Evolutionary conservation across 2,888 invertebrate species (phyloP).

Genomic region (Oscheius myriophilus): DNA sequence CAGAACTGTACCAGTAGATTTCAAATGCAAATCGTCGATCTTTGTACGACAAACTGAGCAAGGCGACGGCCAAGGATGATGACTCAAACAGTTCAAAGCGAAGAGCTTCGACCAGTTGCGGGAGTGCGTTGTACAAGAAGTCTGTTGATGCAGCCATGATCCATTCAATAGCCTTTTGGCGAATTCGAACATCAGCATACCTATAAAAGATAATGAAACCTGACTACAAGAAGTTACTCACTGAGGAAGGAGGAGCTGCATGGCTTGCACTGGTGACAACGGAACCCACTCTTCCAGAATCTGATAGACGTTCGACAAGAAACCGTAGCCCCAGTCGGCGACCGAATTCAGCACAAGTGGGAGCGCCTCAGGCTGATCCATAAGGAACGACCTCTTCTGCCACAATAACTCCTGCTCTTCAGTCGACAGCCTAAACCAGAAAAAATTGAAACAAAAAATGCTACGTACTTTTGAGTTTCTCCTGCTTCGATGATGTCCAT

Average conservation of each 20-base stretch:
- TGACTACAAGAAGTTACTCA: constrained; percentile 72
- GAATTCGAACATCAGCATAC: constrained; percentile 89
- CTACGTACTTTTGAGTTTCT: constrained; percentile 39
- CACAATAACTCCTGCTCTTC: constrained; percentile 70
- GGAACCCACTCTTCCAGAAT: constrained; percentile 84
- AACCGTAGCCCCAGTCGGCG: constrained; percentile 47
- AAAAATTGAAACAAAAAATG: too few relatives aligned
- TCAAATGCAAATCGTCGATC: constrained; percentile 92
- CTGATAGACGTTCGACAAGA: constrained; percentile 77
- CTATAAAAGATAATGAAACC: constrained; percentile 73
- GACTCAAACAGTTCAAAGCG: constrained; percentile 87
- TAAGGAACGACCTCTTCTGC: constrained; percentile 72
- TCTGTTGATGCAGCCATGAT: constrained; percentile 77
- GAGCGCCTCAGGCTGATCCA: constrained; percentile 68
- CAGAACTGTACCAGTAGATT: constrained; percentile 83
- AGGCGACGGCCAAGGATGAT: constrained; percentile 84
- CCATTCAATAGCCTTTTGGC: constrained; percentile 85
- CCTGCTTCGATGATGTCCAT: constrained; percentile 70
- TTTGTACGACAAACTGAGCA: constrained; percentile 84
- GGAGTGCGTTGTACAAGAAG: constrained; percentile 84
- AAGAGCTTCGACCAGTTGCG: constrained; percentile 78
- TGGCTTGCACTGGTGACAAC: constrained; percentile 86
- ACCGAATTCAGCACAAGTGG: constrained; percentile 67
- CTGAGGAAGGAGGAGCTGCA: constrained; percentile 91
- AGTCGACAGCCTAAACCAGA: constrained; percentile 1